Base-by-base conservation (phyloP, 2,113 vertebrate species). In the Sinosuthora webbiana region DNA sequence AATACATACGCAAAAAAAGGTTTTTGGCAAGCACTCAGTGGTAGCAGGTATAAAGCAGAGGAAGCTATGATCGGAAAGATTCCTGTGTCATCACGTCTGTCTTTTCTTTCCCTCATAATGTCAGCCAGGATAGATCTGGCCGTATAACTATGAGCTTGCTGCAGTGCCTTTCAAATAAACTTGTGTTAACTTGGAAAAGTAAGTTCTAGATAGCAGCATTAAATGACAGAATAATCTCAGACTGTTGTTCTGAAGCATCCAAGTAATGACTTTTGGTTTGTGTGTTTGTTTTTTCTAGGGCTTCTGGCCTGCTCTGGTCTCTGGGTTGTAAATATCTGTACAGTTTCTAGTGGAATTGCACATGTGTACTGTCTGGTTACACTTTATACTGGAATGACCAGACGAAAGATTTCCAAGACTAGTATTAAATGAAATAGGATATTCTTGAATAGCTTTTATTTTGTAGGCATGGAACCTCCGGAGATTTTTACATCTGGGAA, bases 371-470 rank as follows among this genome's bases (percentile, higher is more conserved):
- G 56, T 92, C 88, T 96, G 88, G 79, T 94, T 81, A 82, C 44
- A n/a, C 69, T 95, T 92, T 76, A 69, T 86, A 84, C n/a, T 47
- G 77, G 37, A 96, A 96, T 67, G 80, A 92, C 56, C 68, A 96
- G 79, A 78, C 0, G 12, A 84, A 88, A 91, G 44, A 82, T 84
- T 95, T 94, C 65, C 69, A 94, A 87, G 76, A 56, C 70, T 76
- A 50, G 37, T 92, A 87, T 84, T 90, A 81, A 91, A 95, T 89
- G 92, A 94, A 96, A 95, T 68, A 75, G 57, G 90, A 93, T 96
- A 95, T 95, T 94, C 83, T 91, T 94, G 92, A 33, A 42, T 91
- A 91, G 89, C 73, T 91, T 92, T 95, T 87, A 56, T 87, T 93
- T 53, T 63, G 62, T 89, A 87, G 86, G 65, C 88, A 53, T 52